phyloP scores from a whole-genome alignment of 1,140 invertebrate species.

The Trigoniulus corallinus region DNA sequence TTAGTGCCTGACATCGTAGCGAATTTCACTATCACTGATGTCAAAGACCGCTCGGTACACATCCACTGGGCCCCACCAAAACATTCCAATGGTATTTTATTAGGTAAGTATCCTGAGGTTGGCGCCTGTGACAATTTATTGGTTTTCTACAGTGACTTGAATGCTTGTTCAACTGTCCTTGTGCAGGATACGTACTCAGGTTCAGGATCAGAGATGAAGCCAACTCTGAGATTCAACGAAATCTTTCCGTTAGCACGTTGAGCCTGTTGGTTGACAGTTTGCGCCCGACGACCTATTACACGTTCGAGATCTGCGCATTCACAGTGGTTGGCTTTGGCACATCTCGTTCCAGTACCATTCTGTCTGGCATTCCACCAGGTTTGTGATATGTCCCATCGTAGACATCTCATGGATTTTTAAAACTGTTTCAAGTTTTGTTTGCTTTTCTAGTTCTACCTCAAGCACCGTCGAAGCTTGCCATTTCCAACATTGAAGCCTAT shows the following conservation, averaged over 20 bases:
- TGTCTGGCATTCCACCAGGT: constrained; percentile 82
- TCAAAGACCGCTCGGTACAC: constrained; percentile 76
- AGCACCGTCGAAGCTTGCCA: constrained; percentile 69
- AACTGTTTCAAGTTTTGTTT: no score
- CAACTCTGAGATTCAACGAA: neutral
- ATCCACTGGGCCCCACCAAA: constrained; percentile 76
- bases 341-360: constrained; percentile 64
- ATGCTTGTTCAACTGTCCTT: neutral
- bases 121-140: no score
- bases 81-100: constrained; percentile 66
- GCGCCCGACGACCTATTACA: constrained; percentile 78
- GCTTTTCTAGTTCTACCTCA: constrained; percentile 59
- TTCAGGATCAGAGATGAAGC: constrained; percentile 1
- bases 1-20: constrained; percentile 72
- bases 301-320: constrained; percentile 76
- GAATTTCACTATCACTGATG: constrained; percentile 76
- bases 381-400: neutral
- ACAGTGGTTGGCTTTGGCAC: constrained; percentile 67
- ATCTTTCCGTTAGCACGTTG: constrained; percentile 8
- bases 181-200: neutral
- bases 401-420: no score
- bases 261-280: constrained; percentile 24
- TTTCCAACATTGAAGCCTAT: constrained; percentile 88
- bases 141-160: neutral
- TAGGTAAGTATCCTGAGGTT: constrained; percentile 23